Conservation (phyloP, 2,888 invertebrate genomes). For the Hecatera dysodea region DNA sequence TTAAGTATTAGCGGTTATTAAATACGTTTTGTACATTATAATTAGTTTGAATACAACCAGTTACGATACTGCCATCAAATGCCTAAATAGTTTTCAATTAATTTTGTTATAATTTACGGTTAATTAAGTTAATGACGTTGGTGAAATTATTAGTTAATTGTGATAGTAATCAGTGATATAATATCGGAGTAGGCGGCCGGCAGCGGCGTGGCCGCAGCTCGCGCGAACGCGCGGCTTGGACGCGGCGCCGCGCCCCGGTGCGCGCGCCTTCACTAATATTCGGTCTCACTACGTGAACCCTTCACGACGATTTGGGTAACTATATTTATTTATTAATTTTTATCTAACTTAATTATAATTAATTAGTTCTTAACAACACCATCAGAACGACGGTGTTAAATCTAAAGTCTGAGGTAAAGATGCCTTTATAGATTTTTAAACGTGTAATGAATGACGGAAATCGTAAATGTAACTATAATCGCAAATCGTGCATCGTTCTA, state of each 20-base stretch:
- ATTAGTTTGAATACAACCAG: conserved; percentile 88
- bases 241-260: conserved; percentile 32
- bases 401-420: conserved; percentile 91
- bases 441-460: conserved; percentile 85
- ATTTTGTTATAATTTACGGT: conserved; percentile 81
- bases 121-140: conserved; percentile 81
- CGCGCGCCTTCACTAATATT: conserved; percentile 59
- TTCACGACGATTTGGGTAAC: conserved; percentile 83
- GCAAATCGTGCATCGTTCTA: conserved; percentile 88
- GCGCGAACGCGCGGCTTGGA: conserved; percentile 19
- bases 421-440: conserved; percentile 91
- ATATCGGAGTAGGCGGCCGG: conserved; percentile 67
- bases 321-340: conserved; percentile 88
- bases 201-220: conserved; percentile 17
- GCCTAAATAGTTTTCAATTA: conserved; percentile 88
- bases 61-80: conserved; percentile 90
- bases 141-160: conserved; percentile 89
- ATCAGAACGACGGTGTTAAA: conserved; percentile 88
- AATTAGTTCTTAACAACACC: conserved; percentile 87
- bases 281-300: conserved; percentile 76
- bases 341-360: conserved; percentile 86
- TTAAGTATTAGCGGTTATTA: conserved; percentile 85
- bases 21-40: conserved; percentile 86
- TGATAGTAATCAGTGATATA: conserved; percentile 87
- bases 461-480: conserved; percentile 83